These are phyloP conservation scores for Onychostruthus taczanowskii DNA, from an alignment of 2,113 vertebrate species.

Conservation along the genomic window DNA sequence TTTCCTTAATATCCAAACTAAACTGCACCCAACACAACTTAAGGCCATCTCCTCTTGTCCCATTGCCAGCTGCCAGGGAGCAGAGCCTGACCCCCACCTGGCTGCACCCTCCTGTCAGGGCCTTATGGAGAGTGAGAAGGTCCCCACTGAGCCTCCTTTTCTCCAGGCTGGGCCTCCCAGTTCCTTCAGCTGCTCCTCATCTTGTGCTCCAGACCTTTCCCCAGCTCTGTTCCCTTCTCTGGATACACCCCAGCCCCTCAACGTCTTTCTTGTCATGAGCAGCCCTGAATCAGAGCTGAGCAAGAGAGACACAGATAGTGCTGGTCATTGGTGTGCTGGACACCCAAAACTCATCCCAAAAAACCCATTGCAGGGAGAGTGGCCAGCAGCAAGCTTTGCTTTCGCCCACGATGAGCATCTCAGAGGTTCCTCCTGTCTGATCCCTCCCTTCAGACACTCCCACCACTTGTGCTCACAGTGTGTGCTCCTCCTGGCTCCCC, in stretches of 20 bases:
- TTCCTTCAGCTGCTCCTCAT: not conserved
- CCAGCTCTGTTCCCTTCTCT: not conserved
- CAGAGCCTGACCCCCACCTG: not conserved
- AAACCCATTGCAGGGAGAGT: not conserved
- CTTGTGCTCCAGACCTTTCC: not conserved
- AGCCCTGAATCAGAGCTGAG: not conserved
- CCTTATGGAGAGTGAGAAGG: not conserved
- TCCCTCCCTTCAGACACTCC: not conserved
- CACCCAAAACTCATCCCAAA: not conserved
- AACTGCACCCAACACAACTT: not conserved
- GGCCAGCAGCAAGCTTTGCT: not conserved
- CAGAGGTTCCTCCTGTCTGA: not conserved
- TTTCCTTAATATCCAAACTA: not conserved
- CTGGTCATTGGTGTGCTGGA: not conserved
- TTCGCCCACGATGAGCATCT: not conserved
- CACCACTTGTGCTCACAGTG: not conserved
- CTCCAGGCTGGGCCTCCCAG: not conserved
- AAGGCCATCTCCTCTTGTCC: not conserved
- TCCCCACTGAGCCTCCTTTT: not conserved
- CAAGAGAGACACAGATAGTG: not conserved
- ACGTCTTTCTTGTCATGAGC: not conserved
- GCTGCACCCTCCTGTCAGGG: not conserved
- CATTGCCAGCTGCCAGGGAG: not conserved
- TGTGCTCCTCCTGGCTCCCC: not conserved
- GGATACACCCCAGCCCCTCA: fast-evolving